These are phyloP conservation scores for Radopholus similis DNA, from an alignment of 1,140 invertebrate genomes.

Conservation along the genomic window DNA sequence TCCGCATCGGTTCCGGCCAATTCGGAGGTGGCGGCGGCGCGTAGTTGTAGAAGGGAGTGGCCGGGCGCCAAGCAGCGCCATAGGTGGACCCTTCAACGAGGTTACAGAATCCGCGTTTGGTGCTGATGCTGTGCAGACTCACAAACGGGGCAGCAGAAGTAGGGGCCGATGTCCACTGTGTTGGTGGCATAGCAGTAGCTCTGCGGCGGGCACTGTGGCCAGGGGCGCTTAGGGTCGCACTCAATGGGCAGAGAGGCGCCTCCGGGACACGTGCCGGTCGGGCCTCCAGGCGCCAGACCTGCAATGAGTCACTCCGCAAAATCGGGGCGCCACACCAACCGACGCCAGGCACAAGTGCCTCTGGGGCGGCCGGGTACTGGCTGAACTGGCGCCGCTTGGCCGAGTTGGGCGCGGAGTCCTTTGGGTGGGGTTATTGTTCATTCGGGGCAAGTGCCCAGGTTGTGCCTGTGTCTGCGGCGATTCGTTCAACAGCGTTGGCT, in stretches of 20 bases:
- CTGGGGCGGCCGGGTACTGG: not conserved
- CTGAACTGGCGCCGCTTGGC: slow-evolving; percentile 10
- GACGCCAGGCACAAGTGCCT: not conserved
- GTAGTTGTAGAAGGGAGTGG: slow-evolving; percentile 60
- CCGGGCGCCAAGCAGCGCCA: slow-evolving; percentile 59
- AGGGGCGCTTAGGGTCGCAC: slow-evolving; percentile 59
- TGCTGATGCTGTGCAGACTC: too few species aligned
- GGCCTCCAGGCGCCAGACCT: slow-evolving; percentile 10
- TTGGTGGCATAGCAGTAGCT: slow-evolving; percentile 60
- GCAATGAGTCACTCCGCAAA: slow-evolving; percentile 6
- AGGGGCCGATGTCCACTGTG: slow-evolving; percentile 58
- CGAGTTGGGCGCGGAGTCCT: not conserved
- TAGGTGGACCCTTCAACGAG: slow-evolving; percentile 52
- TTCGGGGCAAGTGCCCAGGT: not conserved
- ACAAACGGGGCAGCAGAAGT: slow-evolving; percentile 60
- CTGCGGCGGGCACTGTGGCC: slow-evolving; percentile 59
- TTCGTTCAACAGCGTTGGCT: not conserved
- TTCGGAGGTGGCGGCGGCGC: slow-evolving; percentile 51
- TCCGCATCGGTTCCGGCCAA: slow-evolving; percentile 33
- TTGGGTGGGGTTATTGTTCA: too few species aligned
- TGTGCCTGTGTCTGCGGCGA: not conserved
- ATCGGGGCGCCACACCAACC: not conserved
- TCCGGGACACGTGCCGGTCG: slow-evolving; percentile 46
- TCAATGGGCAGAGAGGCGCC: slow-evolving; percentile 58
- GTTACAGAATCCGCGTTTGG: too few species aligned